phyloP scores from a whole-genome alignment of 2,113 vertebrate genomes.

The Uria aalge region DNA sequence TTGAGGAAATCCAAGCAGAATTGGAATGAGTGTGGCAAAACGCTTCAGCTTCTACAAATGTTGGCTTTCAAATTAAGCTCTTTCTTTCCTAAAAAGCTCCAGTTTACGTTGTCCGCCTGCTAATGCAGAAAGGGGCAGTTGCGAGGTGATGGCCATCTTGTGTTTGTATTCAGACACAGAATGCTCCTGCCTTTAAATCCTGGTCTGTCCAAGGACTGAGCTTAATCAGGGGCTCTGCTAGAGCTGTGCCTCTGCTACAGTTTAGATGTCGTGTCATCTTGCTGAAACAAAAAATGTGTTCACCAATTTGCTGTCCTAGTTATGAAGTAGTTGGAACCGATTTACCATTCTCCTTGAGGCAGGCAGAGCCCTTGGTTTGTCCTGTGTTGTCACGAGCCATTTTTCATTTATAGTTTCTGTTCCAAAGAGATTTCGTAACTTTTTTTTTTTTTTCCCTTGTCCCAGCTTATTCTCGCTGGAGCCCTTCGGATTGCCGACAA shows the following conservation, averaged over 20 bases:
- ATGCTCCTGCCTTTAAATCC: background rate
- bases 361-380: background rate
- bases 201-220: background rate
- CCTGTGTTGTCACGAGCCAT: background rate
- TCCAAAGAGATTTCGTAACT: background rate
- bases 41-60: background rate
- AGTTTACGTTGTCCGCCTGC: background rate
- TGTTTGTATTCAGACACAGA: background rate
- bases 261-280: background rate
- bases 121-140: background rate
- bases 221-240: background rate
- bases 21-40: background rate
- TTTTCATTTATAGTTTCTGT: background rate
- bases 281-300: background rate
- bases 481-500: conserved; percentile 94
- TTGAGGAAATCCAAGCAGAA: background rate
- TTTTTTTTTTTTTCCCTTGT: background rate
- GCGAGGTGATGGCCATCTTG: background rate
- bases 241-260: background rate
- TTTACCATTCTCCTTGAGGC: background rate
- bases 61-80: background rate
- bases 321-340: background rate
- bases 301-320: background rate
- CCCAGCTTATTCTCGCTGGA: conserved; percentile 90
- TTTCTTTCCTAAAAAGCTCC: background rate